These are phyloP conservation scores for Chaetops frenatus DNA, from an alignment of 2,113 vertebrate species.

Conservation along the genomic window DNA sequence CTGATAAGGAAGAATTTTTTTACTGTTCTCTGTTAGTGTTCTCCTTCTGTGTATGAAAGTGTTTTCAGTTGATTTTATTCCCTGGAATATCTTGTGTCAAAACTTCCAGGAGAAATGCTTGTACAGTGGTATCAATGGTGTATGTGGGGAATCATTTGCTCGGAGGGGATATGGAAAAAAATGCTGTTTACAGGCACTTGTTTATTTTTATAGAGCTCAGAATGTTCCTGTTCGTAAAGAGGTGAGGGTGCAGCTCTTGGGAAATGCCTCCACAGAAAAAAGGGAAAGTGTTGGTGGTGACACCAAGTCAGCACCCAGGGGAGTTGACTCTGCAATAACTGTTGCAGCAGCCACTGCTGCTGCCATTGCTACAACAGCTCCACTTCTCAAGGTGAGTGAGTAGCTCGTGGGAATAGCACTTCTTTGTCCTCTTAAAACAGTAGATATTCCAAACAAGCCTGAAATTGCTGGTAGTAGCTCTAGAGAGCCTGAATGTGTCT, in stretches of 20 bases:
- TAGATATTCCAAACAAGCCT: neutral
- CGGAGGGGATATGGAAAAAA: neutral
- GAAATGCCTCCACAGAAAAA: neutral
- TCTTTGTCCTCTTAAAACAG: neutral
- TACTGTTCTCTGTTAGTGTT: neutral
- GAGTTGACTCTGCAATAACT: conserved; percentile 62
- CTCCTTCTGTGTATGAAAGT: neutral
- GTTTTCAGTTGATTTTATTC: neutral
- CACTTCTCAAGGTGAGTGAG: conserved; percentile 83
- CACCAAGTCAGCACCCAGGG: neutral
- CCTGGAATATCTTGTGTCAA: neutral
- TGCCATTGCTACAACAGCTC: conserved; percentile 76
- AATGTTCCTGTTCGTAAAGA: conserved; percentile 70
- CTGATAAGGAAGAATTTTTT: neutral
- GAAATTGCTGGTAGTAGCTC: neutral
- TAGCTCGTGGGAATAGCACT: neutral
- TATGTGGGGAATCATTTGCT: neutral
- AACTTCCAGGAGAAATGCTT: neutral
- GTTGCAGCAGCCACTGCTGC: conserved; percentile 81
- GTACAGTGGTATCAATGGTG: neutral
- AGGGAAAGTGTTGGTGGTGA: neutral
- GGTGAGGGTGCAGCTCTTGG: conserved; percentile 81
- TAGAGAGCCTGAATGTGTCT: neutral
- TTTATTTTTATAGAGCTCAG: conserved; percentile 67
- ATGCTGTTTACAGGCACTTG: neutral